These are phyloP conservation scores for Cheilosia soror DNA, from an alignment of 2,888 invertebrate species.

Conservation along the genomic window DNA sequence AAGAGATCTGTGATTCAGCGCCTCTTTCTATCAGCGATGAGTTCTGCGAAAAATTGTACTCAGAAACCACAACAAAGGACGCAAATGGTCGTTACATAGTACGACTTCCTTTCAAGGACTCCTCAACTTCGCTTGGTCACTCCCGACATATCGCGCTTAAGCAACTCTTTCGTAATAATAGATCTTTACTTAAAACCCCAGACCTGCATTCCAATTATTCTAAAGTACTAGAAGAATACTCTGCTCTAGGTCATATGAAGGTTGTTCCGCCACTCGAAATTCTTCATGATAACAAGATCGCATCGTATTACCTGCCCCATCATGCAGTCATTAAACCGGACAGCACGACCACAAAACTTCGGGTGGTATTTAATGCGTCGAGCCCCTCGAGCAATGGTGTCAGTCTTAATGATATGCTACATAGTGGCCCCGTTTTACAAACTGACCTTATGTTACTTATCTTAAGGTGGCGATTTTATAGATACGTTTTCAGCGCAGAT, in stretches of 20 bases:
- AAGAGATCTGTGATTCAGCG: neutral
- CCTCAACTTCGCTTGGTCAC: neutral
- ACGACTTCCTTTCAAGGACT: constrained; percentile 10
- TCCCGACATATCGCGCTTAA: too few relatives aligned
- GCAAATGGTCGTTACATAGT: constrained; percentile 18
- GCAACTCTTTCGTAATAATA: too few relatives aligned
- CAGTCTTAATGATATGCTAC: neutral
- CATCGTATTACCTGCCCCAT: too few relatives aligned
- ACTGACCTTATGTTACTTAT: neutral
- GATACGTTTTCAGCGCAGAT: neutral
- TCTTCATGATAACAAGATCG: too few relatives aligned
- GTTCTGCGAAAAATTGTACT: constrained; percentile 5
- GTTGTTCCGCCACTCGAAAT: too few relatives aligned
- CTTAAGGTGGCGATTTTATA: neutral
- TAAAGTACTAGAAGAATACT: too few relatives aligned
- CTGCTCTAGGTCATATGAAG: too few relatives aligned
- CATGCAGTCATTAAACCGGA: too few relatives aligned
- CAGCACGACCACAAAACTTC: too few relatives aligned
- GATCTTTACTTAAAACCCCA: too few relatives aligned
- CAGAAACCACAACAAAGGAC: neutral
- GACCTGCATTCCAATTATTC: too few relatives aligned
- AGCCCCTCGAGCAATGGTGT: neutral
- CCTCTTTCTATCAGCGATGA: neutral
- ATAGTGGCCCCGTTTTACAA: neutral
- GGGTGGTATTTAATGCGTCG: too few relatives aligned